Evolutionary conservation across 2,113 vertebrate genomes (phyloP).

Genomic region (Petaurus breviceps): DNA sequence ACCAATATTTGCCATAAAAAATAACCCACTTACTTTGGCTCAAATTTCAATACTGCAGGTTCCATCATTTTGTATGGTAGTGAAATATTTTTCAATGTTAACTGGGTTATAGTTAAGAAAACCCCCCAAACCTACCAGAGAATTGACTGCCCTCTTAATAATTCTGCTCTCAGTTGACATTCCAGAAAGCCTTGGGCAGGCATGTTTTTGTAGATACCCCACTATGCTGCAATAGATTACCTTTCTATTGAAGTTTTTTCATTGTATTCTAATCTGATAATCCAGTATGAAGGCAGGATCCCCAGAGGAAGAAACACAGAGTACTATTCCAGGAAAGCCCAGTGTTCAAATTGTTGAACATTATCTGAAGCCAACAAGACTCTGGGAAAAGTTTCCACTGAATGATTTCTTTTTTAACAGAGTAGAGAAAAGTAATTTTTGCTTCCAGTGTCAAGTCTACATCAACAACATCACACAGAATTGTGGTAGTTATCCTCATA

Average conservation of each 20-base stretch:
- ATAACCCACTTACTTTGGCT: constrained; percentile 8
- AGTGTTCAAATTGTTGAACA: neutral
- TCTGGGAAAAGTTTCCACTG: constrained; percentile 34
- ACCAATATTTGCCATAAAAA: neutral
- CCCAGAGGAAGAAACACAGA: neutral
- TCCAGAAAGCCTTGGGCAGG: constrained; percentile 55
- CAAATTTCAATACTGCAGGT: constrained; percentile 29
- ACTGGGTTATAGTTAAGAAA: constrained; percentile 42
- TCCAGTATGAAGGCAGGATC: constrained; percentile 21
- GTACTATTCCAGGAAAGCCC: neutral
- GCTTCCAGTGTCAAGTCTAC: constrained; percentile 10
- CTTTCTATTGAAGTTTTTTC: constrained; percentile 55
- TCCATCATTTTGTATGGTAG: neutral
- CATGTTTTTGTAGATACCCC: constrained; percentile 35
- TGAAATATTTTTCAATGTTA: neutral
- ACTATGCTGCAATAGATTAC: constrained; percentile 4
- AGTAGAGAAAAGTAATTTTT: constrained; percentile 29
- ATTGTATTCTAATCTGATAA: constrained; percentile 22
- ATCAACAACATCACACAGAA: constrained; percentile 13
- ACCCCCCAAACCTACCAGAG: constrained; percentile 41
- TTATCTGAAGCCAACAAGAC: constrained; percentile 38
- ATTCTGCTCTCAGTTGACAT: constrained; percentile 46
- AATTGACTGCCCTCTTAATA: neutral
- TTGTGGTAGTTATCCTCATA: constrained; percentile 5
- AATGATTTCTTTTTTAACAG: neutral